Conservation (phyloP, 2,113 vertebrate species). For the Gallinago paraguaiae region DNA sequence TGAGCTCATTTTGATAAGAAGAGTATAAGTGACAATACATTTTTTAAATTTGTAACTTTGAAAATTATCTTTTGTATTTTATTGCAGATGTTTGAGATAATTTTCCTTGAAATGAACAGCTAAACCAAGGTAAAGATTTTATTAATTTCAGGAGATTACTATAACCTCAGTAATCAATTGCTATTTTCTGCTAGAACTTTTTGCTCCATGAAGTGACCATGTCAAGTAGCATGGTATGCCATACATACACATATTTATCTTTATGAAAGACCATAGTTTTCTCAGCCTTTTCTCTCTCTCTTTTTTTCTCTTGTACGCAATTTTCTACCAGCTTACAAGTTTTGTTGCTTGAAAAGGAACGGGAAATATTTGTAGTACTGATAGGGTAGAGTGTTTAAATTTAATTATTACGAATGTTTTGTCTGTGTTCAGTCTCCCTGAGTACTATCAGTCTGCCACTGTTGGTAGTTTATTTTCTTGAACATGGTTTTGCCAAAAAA, state of each 20-base stretch:
- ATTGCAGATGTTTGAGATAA: not conserved
- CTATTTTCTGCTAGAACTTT: not conserved
- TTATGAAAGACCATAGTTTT: not conserved
- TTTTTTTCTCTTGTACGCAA: fast-evolving
- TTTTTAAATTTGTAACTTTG: not conserved
- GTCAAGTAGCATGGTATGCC: not conserved
- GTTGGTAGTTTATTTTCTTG: not conserved
- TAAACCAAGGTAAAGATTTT: not conserved
- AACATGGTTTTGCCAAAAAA: not conserved
- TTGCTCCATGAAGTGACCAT: not conserved
- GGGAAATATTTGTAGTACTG: not conserved
- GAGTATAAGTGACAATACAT: not conserved
- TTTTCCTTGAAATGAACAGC: not conserved
- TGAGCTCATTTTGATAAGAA: not conserved
- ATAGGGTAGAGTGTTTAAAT: not conserved
- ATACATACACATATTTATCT: not conserved
- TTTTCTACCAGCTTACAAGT: not conserved
- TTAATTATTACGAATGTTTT: not conserved
- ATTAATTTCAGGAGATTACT: not conserved
- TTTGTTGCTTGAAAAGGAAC: not conserved
- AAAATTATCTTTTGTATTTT: not conserved
- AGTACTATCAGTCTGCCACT: not conserved
- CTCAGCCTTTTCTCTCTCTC: not conserved
- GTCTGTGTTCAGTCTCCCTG: not conserved
- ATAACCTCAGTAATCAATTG: not conserved